Evolutionary conservation across 2,113 vertebrate genomes (phyloP).

Genomic region (Dicerorhinus sumatrensis): DNA sequence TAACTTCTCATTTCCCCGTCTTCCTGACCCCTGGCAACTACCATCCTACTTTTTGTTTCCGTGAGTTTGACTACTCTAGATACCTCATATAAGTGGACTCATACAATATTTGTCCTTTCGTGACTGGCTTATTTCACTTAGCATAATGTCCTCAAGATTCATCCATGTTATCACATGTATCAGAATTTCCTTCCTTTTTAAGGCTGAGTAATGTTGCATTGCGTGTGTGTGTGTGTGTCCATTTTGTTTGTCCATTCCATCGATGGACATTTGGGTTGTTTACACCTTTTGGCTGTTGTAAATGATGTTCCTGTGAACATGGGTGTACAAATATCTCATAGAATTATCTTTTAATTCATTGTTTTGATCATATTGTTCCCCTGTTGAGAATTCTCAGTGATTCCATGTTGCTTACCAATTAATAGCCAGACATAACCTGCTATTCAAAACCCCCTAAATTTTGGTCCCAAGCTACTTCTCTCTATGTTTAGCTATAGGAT

Average conservation of each 20-base stretch:
- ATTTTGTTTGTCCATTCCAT: neutral
- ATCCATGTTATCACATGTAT: neutral
- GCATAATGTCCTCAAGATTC: neutral
- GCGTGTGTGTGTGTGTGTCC: no score
- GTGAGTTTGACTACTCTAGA: neutral
- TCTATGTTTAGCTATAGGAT: neutral
- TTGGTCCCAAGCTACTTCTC: neutral
- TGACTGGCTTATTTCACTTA: neutral
- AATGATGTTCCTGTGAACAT: neutral
- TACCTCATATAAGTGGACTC: neutral
- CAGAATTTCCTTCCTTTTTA: neutral
- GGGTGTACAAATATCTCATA: neutral
- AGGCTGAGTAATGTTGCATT: neutral
- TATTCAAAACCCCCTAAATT: neutral
- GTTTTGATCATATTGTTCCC: neutral
- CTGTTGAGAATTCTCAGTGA: neutral
- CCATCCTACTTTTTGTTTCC: neutral
- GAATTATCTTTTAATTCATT: slow-evolving; percentile 22
- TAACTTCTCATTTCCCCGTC: neutral
- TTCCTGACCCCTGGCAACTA: neutral
- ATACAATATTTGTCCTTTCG: neutral
- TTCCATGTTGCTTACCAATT: neutral
- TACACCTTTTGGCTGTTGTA: neutral
- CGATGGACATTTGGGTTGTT: neutral
- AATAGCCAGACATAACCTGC: neutral